Percentiles rank a stretch among this genome's conserved stretches.
phyloP scores from a whole-genome alignment of 2,888 invertebrate species.

The Ectropis crepuscularia region DNA sequence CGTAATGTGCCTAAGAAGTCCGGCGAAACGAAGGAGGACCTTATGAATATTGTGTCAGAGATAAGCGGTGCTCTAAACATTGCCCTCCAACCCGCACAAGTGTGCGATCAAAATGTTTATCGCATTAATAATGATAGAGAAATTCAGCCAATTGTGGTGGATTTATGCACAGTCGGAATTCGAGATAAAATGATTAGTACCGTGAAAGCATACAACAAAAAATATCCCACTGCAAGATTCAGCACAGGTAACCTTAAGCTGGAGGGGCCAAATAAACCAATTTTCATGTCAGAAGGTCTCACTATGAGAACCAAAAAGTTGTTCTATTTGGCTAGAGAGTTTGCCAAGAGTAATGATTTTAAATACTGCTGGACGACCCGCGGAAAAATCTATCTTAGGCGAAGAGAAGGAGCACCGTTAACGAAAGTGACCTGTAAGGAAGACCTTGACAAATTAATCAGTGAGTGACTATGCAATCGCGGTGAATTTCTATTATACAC shows the following conservation, averaged over 20 bases:
- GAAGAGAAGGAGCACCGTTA: slow-evolving; percentile 3
- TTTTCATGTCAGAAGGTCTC: slow-evolving; percentile 6
- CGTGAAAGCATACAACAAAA: slow-evolving; percentile 6
- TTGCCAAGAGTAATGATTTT: not conserved
- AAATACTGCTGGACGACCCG: slow-evolving; percentile 5
- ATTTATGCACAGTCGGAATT: not conserved
- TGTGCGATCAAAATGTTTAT: slow-evolving; percentile 8
- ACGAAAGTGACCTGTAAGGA: not conserved
- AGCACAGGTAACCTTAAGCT: not conserved
- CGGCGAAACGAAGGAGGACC: slow-evolving; percentile 7
- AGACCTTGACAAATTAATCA: not conserved
- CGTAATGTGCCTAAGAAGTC: slow-evolving; percentile 11
- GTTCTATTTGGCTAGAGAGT: slow-evolving; percentile 3
- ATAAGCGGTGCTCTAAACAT: not conserved
- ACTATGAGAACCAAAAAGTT: slow-evolving; percentile 5
- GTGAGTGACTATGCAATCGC: too few relatives aligned
- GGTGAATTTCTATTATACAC: too few relatives aligned
- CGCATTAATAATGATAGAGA: slow-evolving; percentile 11
- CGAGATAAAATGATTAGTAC: slow-evolving; percentile 3
- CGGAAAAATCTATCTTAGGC: slow-evolving; percentile 4
- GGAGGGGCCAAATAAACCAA: not conserved
- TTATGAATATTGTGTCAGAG: not conserved
- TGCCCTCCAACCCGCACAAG: not conserved
- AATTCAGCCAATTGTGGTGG: slow-evolving; percentile 4
- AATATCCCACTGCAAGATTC: not conserved